These are phyloP conservation scores for Ichneumoninae sp. DNA, from an alignment of 2,888 invertebrate species.

Conservation along the genomic window DNA sequence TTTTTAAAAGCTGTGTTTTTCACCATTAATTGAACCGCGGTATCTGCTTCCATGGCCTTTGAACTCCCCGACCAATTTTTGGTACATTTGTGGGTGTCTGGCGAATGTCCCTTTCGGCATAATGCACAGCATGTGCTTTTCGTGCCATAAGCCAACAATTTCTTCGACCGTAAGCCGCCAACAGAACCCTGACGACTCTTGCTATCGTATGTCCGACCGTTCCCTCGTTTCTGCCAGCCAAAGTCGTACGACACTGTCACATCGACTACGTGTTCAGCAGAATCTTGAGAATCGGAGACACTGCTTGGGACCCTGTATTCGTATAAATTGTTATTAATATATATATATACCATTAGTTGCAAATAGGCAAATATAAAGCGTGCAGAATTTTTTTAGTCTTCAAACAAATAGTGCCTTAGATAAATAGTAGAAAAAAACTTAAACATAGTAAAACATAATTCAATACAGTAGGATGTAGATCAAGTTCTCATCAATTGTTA, in stretches of 20 bases:
- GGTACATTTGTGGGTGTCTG: conserved; percentile 47
- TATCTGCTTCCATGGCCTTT: conserved; percentile 62
- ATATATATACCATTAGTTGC: background rate
- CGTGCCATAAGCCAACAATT: background rate
- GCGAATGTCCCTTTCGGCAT: background rate
- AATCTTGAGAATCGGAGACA: background rate
- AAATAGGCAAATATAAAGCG: background rate
- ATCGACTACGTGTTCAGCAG: background rate
- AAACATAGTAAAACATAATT: background rate
- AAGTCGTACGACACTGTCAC: conserved; percentile 21
- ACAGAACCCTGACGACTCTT: conserved; percentile 14
- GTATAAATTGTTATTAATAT: background rate
- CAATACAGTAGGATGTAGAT: background rate
- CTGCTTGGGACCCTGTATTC: background rate
- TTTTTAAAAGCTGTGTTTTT: conserved; percentile 33
- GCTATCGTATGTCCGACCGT: conserved; percentile 22
- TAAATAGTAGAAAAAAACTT: background rate
- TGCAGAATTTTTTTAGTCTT: background rate
- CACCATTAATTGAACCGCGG: conserved; percentile 49
- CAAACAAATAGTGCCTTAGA: background rate
- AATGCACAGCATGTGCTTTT: background rate
- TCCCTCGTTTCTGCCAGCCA: conserved; percentile 35
- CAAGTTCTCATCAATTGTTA: background rate
- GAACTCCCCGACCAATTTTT: conserved; percentile 54
- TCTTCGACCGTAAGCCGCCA: background rate